Evolutionary conservation across 2,113 vertebrate species (phyloP).

Genomic region (Syrmaticus mikado): DNA sequence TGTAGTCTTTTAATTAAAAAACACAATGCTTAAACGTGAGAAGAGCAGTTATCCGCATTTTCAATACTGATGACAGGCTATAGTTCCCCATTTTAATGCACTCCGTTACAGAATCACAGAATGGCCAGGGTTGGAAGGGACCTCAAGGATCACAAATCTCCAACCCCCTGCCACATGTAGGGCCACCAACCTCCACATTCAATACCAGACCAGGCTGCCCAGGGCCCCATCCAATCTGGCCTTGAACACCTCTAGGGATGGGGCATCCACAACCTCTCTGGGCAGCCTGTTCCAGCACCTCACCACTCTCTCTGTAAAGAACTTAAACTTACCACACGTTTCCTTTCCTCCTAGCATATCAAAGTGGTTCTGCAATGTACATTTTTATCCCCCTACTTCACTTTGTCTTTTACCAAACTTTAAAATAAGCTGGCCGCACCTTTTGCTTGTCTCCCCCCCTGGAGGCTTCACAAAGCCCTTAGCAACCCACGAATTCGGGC

Average conservation of each 20-base stretch:
- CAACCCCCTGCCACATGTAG: too few relatives aligned
- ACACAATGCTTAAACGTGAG: neutral
- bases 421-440: neutral
- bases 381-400: neutral
- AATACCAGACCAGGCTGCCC: too few relatives aligned
- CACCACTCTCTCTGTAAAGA: too few relatives aligned
- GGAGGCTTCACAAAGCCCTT: accelerated
- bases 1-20: neutral
- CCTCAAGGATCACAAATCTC: too few relatives aligned
- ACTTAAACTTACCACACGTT: too few relatives aligned
- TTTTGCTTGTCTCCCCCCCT: neutral
- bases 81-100: neutral
- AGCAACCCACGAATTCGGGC: accelerated
- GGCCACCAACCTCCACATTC: too few relatives aligned
- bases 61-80: accelerated
- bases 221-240: too few relatives aligned
- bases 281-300: too few relatives aligned
- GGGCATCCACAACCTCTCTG: too few relatives aligned
- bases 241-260: too few relatives aligned
- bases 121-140: too few relatives aligned
- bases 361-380: accelerated
- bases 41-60: neutral
- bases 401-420: neutral
- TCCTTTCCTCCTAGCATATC: neutral
- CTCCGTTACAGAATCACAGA: too few relatives aligned